Conservation (phyloP, 2,888 invertebrate genomes). For the Hypercompe scribonia region DNA sequence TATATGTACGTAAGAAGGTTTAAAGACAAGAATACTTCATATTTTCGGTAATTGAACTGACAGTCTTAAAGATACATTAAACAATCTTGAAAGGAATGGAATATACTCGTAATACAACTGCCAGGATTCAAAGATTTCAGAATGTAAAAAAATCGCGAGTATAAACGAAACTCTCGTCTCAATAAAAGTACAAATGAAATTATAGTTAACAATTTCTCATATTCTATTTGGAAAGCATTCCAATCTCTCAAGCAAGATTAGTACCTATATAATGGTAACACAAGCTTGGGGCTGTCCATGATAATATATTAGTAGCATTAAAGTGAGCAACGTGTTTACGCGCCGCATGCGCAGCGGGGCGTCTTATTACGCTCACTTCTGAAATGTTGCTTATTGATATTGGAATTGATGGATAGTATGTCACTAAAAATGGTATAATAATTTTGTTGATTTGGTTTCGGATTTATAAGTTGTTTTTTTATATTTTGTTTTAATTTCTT, state of each 20-base stretch:
- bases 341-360: constrained; percentile 43
- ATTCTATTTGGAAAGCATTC: constrained; percentile 7
- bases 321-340: constrained; percentile 54
- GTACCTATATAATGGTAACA: constrained; percentile 45
- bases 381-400: constrained; percentile 49
- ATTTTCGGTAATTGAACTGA: background rate
- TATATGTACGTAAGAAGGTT: background rate
- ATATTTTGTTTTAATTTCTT: background rate
- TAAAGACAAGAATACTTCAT: background rate
- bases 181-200: background rate
- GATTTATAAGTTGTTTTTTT: background rate
- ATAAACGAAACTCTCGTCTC: background rate
- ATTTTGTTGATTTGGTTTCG: background rate
- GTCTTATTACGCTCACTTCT: constrained; percentile 59
- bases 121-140: too few relatives aligned
- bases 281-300: constrained; percentile 40
- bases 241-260: constrained; percentile 25
- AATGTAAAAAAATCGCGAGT: background rate
- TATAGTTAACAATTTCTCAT: background rate
- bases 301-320: constrained; percentile 58
- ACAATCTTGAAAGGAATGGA: too few relatives aligned
- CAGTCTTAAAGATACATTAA: too few relatives aligned
- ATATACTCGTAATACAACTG: too few relatives aligned
- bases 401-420: constrained; percentile 38
- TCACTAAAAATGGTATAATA: constrained; percentile 16